phyloP scores from a whole-genome alignment of 2,797 vertebrate genomes.

The Thamnophis elegans region DNA sequence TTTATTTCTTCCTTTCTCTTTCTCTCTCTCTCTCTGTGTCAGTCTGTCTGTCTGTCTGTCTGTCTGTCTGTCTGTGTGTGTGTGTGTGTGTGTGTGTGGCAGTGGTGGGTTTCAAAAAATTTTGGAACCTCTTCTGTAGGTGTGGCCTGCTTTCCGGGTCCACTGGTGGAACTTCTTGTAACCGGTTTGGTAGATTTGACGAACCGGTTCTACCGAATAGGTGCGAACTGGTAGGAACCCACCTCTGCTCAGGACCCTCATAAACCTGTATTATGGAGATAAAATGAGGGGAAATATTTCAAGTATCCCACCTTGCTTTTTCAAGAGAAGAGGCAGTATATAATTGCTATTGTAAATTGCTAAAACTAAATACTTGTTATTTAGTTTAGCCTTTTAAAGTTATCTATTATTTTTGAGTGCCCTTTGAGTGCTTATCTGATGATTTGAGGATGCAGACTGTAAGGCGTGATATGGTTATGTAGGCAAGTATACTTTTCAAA shows the following conservation, averaged over 20 bases:
- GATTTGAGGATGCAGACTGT: neutral
- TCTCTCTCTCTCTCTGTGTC: too few species aligned
- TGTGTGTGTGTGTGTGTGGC: too few species aligned
- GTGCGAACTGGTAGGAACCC: too few species aligned
- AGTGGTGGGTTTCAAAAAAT: too few species aligned
- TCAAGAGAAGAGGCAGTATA: neutral
- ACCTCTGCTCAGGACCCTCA: neutral
- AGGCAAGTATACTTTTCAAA: neutral
- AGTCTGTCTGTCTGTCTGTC: too few species aligned
- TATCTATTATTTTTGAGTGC: neutral
- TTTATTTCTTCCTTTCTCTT: too few species aligned
- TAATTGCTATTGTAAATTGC: neutral
- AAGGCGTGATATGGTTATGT: neutral
- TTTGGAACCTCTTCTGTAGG: too few species aligned
- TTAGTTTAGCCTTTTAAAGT: neutral
- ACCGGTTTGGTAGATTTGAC: too few species aligned
- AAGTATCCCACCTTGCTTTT: neutral
- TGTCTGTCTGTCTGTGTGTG: too few species aligned
- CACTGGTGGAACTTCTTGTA: too few species aligned
- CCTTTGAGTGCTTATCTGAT: neutral
- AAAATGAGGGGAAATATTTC: neutral
- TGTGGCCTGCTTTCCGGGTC: too few species aligned
- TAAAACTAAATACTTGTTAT: neutral
- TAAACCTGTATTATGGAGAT: neutral
- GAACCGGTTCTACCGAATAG: too few species aligned